phyloP scores from a whole-genome alignment of 2,797 vertebrate species.

The Mus minutoides region DNA sequence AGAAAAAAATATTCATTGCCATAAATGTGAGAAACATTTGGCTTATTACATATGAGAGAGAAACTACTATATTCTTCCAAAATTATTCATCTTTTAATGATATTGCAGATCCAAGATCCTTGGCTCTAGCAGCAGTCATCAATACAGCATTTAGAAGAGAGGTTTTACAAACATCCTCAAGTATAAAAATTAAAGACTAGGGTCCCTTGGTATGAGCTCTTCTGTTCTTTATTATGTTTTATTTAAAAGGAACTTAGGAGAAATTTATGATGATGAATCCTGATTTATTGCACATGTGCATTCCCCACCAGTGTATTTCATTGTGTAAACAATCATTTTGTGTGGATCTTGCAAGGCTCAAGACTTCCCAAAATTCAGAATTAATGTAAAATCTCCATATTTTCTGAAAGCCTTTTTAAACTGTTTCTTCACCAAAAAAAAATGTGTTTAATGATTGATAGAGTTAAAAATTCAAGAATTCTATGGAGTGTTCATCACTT shows the following conservation, averaged over 20 bases:
- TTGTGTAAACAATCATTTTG: not conserved
- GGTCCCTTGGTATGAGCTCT: not conserved
- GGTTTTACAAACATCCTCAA: slow-evolving; percentile 41
- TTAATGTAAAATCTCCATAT: not conserved
- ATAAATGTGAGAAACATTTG: slow-evolving; percentile 33
- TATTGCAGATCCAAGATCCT: not conserved
- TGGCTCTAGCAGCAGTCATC: slow-evolving; percentile 48
- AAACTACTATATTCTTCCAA: not conserved
- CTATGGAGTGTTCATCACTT: not conserved
- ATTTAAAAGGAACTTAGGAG: slow-evolving; percentile 10
- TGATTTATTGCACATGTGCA: not conserved
- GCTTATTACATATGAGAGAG: slow-evolving; percentile 52
- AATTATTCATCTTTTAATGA: slow-evolving; percentile 40
- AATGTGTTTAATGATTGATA: not conserved
- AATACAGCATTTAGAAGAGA: not conserved
- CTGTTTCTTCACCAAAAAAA: not conserved
- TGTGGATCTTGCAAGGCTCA: not conserved
- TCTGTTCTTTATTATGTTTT: slow-evolving; percentile 3
- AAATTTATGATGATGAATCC: slow-evolving; percentile 13
- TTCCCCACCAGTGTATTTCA: not conserved
- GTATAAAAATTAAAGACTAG: slow-evolving; percentile 15
- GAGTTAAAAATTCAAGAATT: slow-evolving; percentile 9
- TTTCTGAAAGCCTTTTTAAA: slow-evolving; percentile 14
- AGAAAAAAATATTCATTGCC: slow-evolving; percentile 28
- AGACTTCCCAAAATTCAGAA: not conserved